Evolutionary conservation across 2,888 invertebrate genomes (phyloP).

Genomic region (Hemistola chrysoprasaria): DNA sequence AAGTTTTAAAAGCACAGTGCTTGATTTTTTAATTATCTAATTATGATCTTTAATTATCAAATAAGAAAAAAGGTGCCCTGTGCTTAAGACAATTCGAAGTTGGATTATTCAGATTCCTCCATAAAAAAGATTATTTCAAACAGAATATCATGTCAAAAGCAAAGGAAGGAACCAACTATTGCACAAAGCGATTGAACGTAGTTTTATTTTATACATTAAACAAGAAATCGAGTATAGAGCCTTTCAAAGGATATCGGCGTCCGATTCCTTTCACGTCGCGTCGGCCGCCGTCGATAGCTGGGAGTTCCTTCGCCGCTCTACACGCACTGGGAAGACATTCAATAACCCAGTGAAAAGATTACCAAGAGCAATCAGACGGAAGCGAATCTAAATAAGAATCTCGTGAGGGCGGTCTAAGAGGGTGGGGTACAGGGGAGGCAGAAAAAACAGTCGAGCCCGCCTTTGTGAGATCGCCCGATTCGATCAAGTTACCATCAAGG

Average conservation of each 20-base stretch:
- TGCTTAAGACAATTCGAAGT: too few relatives aligned
- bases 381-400: conserved; percentile 83
- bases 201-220: conserved; percentile 18
- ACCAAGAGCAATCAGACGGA: conserved; percentile 82
- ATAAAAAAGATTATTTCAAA: too few relatives aligned
- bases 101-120: too few relatives aligned
- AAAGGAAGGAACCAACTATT: conserved; percentile 37
- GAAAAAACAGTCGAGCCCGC: conserved; percentile 69
- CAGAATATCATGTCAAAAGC: conserved; percentile 7
- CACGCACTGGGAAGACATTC: conserved; percentile 80
- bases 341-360: conserved; percentile 82
- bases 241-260: conserved; percentile 57
- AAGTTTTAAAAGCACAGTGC: too few relatives aligned
- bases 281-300: conserved; percentile 42
- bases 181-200: conserved; percentile 9
- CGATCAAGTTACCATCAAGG: conserved; percentile 72
- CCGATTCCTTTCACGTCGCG: conserved; percentile 54
- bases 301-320: conserved; percentile 58
- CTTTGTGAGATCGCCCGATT: conserved; percentile 73
- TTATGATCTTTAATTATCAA: too few relatives aligned
- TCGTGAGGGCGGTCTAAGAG: conserved; percentile 74
- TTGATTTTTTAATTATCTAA: too few relatives aligned
- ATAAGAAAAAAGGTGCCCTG: too few relatives aligned
- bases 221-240: conserved; percentile 22
- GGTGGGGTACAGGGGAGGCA: conserved; percentile 56